Conservation (phyloP, 2,797 vertebrate species). For the Enteromius radiatus region DNA sequence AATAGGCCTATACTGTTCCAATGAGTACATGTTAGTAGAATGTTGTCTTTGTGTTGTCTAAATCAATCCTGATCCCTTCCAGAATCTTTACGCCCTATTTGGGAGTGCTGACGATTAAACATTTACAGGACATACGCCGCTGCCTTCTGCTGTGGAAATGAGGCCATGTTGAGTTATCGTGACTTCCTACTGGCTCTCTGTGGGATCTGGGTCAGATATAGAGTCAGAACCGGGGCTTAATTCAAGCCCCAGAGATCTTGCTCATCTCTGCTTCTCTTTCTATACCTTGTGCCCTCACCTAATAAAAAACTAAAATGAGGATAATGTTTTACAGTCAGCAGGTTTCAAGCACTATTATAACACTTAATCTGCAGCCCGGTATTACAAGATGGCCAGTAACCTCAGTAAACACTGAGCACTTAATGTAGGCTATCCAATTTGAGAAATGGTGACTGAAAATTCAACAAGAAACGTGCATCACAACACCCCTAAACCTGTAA, state of each 20-base stretch:
- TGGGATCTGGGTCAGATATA: slow-evolving; percentile 49
- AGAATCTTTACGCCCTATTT: slow-evolving; percentile 26
- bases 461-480: neutral
- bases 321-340: neutral
- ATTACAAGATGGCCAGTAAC: neutral
- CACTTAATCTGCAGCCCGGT: neutral
- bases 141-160: slow-evolving; percentile 72
- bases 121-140: slow-evolving; percentile 74
- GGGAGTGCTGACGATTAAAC: slow-evolving; percentile 65
- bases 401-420: neutral
- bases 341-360: slow-evolving; percentile 6
- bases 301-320: neutral
- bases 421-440: neutral
- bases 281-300: slow-evolving; percentile 18
- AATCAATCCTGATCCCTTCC: slow-evolving; percentile 20
- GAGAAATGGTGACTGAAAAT: neutral
- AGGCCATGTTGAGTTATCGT: slow-evolving; percentile 62
- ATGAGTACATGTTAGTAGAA: slow-evolving; percentile 1
- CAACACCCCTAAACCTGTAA: too few species aligned
- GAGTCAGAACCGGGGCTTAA: slow-evolving; percentile 26
- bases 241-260: slow-evolving; percentile 12
- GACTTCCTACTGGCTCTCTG: slow-evolving; percentile 19
- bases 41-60: neutral
- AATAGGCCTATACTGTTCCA: too few species aligned
- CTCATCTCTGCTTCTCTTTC: slow-evolving; percentile 42